These are phyloP conservation scores for Pollicipes pollicipes DNA, from an alignment of 1,140 invertebrate species.

Conservation along the genomic window DNA sequence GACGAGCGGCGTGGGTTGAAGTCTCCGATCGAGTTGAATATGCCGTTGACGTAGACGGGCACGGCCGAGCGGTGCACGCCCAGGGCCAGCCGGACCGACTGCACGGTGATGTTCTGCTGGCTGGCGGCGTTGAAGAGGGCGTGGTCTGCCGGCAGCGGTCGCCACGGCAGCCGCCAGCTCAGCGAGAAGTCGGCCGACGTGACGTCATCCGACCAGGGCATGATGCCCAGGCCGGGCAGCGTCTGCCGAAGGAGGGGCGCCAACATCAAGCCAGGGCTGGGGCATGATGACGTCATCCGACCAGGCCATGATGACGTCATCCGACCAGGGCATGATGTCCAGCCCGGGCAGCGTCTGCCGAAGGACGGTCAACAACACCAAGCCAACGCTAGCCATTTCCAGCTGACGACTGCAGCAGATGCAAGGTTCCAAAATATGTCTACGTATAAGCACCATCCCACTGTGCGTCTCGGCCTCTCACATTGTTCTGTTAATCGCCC, in stretches of 20 bases:
- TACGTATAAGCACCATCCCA: too few species aligned
- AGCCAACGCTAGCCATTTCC: too few species aligned
- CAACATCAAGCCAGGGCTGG: too few species aligned
- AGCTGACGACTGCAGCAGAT: too few species aligned
- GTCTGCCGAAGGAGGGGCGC: too few species aligned
- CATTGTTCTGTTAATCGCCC: too few species aligned
- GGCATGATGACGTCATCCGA: too few species aligned
- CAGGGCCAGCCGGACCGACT: neutral
- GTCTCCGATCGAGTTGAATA: constrained; percentile 16
- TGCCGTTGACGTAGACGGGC: constrained; percentile 16
- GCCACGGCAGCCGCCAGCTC: neutral
- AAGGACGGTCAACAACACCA: too few species aligned
- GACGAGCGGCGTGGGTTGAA: constrained; percentile 14
- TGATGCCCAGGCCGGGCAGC: neutral
- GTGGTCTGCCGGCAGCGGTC: neutral
- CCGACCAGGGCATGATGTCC: neutral
- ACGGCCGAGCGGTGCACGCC: neutral
- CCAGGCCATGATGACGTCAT: neutral
- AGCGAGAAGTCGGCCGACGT: neutral
- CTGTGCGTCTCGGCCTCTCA: too few species aligned
- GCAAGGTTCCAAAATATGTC: too few species aligned
- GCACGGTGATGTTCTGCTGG: neutral
- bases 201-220: neutral
- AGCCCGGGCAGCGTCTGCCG: neutral
- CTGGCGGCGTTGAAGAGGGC: neutral